A percentile compares a stretch with the other conserved stretches of the same genome.
These are phyloP conservation scores for Hippolais icterina DNA, from an alignment of 2,113 vertebrate genomes.

Conservation along the genomic window DNA sequence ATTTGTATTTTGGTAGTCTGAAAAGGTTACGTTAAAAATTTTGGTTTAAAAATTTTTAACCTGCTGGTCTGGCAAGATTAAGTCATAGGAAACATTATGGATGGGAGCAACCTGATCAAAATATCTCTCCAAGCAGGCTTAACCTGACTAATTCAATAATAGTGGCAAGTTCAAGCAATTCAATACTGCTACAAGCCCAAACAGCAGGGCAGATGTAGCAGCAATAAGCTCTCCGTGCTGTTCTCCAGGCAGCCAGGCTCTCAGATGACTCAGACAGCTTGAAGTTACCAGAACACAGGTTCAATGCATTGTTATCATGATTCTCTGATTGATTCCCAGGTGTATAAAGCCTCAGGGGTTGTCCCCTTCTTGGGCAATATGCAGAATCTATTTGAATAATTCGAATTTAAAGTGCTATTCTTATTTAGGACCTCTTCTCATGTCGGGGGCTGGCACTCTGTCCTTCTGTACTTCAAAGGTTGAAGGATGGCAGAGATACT, in stretches of 20 bases:
- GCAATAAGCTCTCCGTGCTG: background rate
- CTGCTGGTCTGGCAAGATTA: background rate
- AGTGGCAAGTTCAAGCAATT: background rate
- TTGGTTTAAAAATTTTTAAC: background rate
- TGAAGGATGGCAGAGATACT: background rate
- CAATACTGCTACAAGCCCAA: background rate
- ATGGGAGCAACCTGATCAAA: background rate
- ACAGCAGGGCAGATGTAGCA: background rate
- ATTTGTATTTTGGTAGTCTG: background rate
- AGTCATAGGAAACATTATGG: background rate
- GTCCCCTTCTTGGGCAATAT: background rate
- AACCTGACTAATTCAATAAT: background rate
- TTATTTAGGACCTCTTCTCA: background rate
- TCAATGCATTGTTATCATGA: too few species aligned
- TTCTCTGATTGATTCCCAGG: background rate
- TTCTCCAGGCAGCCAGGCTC: background rate
- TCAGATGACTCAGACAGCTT: background rate
- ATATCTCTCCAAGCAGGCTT: background rate
- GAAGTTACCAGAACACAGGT: background rate
- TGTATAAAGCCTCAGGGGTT: background rate
- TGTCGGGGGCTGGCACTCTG: background rate
- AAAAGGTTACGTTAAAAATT: background rate
- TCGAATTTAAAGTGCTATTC: background rate
- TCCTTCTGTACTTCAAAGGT: background rate
- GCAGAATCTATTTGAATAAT: background rate